Percentiles rank a stretch among this genome's conserved stretches.
phyloP scores from a whole-genome alignment of 2,888 invertebrate species.

The Boloria euphrosyne region DNA sequence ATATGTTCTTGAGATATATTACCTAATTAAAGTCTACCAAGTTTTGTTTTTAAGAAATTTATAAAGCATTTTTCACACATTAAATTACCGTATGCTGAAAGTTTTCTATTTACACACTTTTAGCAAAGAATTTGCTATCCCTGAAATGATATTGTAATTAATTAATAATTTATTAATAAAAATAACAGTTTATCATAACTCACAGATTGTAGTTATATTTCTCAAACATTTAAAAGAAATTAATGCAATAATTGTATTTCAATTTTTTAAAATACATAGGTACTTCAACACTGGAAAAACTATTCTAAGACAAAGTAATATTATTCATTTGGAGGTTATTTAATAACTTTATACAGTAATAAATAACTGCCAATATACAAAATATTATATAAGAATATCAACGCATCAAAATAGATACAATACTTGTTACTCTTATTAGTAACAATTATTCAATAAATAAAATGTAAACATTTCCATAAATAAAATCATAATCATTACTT shows the following conservation, averaged over 20 bases:
- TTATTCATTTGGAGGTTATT: no score
- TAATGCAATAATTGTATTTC: neutral
- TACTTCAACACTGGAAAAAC: no score
- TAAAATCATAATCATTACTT: constrained; percentile 20
- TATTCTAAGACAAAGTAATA: no score
- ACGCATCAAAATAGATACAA: neutral
- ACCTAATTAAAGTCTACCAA: neutral
- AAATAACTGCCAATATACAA: no score
- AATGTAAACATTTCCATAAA: constrained; percentile 1
- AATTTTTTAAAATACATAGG: no score
- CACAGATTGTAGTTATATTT: constrained; percentile 8
- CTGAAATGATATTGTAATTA: constrained; percentile 15
- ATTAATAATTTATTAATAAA: no score
- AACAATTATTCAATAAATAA: neutral
- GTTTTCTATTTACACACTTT: constrained; percentile 9
- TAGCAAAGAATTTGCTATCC: constrained; percentile 12
- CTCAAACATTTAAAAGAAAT: constrained; percentile 8
- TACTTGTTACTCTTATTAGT: no score
- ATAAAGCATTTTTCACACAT: neutral
- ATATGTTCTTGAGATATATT: no score
- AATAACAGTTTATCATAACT: constrained; percentile 18
- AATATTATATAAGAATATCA: no score
- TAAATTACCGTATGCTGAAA: constrained; percentile 7
- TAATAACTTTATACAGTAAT: no score
- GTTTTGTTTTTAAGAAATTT: neutral